Conservation (phyloP, 2,113 vertebrate species). For the Eulemur rufifrons region DNA sequence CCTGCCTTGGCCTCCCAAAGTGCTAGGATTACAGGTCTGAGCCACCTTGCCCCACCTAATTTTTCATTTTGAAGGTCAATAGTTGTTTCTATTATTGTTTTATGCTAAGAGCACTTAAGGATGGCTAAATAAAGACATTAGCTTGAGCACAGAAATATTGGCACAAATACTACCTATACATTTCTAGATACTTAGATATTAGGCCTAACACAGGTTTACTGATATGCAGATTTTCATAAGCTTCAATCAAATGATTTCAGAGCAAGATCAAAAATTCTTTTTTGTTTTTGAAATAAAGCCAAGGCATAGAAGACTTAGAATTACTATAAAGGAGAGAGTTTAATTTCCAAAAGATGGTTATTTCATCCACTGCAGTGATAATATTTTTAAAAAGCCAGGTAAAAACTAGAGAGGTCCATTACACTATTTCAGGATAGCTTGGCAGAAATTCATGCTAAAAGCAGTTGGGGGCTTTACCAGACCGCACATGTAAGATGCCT, state of each 20-base stretch:
- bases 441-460: neutral
- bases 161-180: neutral
- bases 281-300: constrained; percentile 19
- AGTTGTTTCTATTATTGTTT: constrained; percentile 54
- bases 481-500: neutral
- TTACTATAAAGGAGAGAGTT: constrained; percentile 6
- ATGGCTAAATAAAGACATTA: constrained; percentile 38
- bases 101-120: neutral
- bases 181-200: constrained; percentile 40
- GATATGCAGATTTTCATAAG: constrained; percentile 4
- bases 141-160: constrained; percentile 18
- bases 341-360: constrained; percentile 1
- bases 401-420: constrained; percentile 19
- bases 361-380: neutral
- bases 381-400: constrained; percentile 13
- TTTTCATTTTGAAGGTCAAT: constrained; percentile 63
- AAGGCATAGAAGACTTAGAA: constrained; percentile 23
- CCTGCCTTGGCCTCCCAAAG: no score
- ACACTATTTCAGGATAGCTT: constrained; percentile 1
- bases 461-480: neutral
- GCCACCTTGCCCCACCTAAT: neutral
- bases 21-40: no score
- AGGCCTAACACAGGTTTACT: constrained; percentile 1
- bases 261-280: neutral
- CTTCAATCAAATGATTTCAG: constrained; percentile 43